Evolutionary conservation across 2,888 invertebrate genomes (phyloP).

Genomic region (Diaperis boleti): DNA sequence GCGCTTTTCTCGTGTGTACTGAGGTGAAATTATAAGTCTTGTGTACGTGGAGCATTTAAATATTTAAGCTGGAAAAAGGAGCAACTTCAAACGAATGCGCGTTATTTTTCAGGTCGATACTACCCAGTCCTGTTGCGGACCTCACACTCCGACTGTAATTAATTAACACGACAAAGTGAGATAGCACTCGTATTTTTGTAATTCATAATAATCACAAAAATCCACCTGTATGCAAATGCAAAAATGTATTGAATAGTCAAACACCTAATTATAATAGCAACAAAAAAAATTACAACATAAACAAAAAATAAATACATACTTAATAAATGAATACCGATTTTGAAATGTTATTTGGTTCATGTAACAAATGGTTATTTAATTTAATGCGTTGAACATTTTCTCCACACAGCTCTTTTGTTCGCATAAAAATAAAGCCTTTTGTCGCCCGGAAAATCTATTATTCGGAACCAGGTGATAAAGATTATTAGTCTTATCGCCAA

Average conservation of each 20-base stretch:
- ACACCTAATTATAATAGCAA: too few relatives aligned
- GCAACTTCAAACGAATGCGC: conserved; percentile 37
- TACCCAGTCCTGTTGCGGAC: conserved; percentile 5
- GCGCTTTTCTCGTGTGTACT: conserved; percentile 42
- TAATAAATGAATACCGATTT: too few relatives aligned
- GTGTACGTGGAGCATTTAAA: conserved; percentile 40
- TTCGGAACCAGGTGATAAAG: too few relatives aligned
- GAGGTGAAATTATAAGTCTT: conserved; percentile 43
- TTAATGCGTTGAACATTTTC: too few relatives aligned
- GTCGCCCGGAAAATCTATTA: neutral
- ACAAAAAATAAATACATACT: too few relatives aligned
- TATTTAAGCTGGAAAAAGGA: conserved; percentile 39
- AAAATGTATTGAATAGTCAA: too few relatives aligned
- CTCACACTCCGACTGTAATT: neutral
- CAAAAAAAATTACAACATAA: too few relatives aligned
- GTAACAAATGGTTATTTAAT: too few relatives aligned
- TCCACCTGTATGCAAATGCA: too few relatives aligned
- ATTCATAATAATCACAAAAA: neutral
- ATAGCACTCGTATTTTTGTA: neutral
- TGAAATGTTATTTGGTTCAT: too few relatives aligned
- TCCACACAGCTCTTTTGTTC: too few relatives aligned
- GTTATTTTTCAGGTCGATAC: conserved; percentile 34
- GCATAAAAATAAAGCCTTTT: neutral
- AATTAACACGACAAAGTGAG: neutral
- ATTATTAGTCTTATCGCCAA: neutral